Evolutionary conservation across 2,797 vertebrate genomes (phyloP), one percentile per base, ranked within the genome.

Genomic region (Eulemur albifrons): DNA sequence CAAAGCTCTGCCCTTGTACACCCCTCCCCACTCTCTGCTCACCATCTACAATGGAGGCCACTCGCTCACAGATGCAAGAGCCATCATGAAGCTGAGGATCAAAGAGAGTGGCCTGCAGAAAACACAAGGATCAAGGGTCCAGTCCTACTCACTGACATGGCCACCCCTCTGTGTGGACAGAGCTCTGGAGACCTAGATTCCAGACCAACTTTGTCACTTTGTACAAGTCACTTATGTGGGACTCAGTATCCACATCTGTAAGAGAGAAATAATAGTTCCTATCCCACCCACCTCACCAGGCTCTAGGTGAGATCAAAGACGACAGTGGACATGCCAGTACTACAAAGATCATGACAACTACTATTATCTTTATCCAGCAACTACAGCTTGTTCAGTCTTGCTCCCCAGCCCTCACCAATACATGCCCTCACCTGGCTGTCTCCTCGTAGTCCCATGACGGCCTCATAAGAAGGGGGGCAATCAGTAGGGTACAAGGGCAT

Each of bases 381-480:
- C 43, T 17, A 38, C 27, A 13, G 63, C 72, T 40, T 25, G 7
- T 63, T 84, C 73, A 32, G 83, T 30, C 7, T 32, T 11, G 73
- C 38, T 69, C 21, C 92, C 80, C 27, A 61, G 83, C 61, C 50
- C 7, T 0, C 38, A 52, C 67, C 80, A 17, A 84, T 27, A 23
- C 72, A 54, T 20, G 30, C 32, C 8, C 98, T 97, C 96, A 99
- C 99, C 99, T 99, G 99, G 98, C 99, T 99, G 96, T 98, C 98
- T 82, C 99, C 99, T 96, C 99, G 99, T 91, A 99, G 99, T 82
- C 99, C 99, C 99, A 99, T 99, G 95, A 99, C 99, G 0, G 99
- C 99, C 97, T 99, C 99, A 0, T 99, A 99, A 0, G 99, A 99
- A 20, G 99, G 99, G 38, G 99, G 99, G 93, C 99, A 99, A 94